Evolutionary conservation across 2,888 invertebrate genomes (phyloP).

Genomic region (Saturnia pavonia): DNA sequence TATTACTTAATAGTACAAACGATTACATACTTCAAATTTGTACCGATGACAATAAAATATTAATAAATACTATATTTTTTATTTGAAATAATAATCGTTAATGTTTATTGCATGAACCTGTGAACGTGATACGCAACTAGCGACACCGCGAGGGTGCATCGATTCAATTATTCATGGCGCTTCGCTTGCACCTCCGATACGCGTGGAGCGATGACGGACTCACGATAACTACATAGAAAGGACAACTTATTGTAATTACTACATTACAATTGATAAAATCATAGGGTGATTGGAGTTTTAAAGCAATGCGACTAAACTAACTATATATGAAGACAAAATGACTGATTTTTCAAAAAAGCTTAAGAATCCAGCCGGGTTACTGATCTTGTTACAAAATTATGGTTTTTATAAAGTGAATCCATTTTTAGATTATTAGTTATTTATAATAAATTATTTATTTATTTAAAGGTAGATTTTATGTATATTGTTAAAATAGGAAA

Average conservation of each 20-base stretch:
- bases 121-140: neutral
- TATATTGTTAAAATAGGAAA: too few species aligned
- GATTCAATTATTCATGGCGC: constrained; percentile 52
- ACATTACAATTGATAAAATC: neutral
- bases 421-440: too few species aligned
- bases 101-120: neutral
- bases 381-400: neutral
- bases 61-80: neutral
- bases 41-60: neutral
- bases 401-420: too few species aligned
- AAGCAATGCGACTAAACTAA: neutral
- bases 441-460: too few species aligned
- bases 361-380: too few species aligned
- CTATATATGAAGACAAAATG: neutral
- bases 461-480: too few species aligned
- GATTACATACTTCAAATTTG: neutral
- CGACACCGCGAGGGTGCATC: neutral
- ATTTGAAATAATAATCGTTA: neutral
- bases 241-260: neutral
- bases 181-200: constrained; percentile 48
- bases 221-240: constrained; percentile 34
- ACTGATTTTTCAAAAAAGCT: too few species aligned
- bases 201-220: constrained; percentile 37
- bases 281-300: neutral
- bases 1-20: neutral